phyloP scores from a whole-genome alignment of 2,113 vertebrate species.

The Neomonachus schauinslandi region DNA sequence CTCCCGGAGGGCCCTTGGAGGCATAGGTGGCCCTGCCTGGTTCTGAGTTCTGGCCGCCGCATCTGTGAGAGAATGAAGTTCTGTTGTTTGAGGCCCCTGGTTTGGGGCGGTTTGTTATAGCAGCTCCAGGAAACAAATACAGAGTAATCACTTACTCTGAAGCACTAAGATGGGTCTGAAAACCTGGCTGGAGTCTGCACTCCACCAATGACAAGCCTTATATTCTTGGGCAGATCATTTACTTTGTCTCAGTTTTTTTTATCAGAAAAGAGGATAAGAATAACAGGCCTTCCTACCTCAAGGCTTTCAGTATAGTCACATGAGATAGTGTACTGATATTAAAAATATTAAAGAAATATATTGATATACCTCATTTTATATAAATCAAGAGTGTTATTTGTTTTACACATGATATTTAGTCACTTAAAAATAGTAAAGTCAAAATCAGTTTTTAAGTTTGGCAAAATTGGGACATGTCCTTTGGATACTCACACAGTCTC shows the following conservation, averaged over 20 bases:
- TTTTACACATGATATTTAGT: neutral
- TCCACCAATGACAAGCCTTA: accelerated
- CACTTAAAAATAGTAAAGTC: neutral
- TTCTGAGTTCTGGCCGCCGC: too few species aligned
- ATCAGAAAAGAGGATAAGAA: neutral
- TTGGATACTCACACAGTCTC: neutral
- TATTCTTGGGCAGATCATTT: neutral
- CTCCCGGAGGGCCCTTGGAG: neutral
- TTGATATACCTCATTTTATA: neutral
- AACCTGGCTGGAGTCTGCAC: neutral
- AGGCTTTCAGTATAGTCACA: neutral
- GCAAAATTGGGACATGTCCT: neutral
- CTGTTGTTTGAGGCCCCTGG: neutral
- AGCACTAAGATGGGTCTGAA: neutral
- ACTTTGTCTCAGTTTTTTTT: neutral
- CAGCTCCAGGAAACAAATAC: neutral
- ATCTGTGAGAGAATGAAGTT: neutral
- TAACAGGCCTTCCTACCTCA: neutral
- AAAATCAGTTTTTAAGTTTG: neutral
- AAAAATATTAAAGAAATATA: neutral
- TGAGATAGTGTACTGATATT: accelerated
- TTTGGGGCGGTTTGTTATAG: neutral
- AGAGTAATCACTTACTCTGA: neutral
- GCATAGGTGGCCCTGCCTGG: neutral
- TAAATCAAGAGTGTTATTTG: neutral